These are phyloP conservation scores for Dynastes grantii DNA, from an alignment of 2,888 invertebrate species.

Conservation along the genomic window DNA sequence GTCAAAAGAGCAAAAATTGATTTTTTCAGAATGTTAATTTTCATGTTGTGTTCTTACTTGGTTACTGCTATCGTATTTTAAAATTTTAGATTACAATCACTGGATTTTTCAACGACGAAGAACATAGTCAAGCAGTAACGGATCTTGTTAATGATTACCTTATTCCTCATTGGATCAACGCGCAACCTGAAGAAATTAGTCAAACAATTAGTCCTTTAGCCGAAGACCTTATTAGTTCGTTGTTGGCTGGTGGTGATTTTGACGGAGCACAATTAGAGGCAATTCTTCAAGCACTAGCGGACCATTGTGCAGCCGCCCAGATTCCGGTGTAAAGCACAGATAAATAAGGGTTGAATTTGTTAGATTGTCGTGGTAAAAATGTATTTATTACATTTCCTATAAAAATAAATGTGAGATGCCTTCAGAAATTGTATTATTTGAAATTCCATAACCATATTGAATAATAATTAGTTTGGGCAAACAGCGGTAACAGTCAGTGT, in stretches of 20 bases:
- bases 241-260: slow-evolving; percentile 10
- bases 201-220: slow-evolving; percentile 47
- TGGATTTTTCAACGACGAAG: slow-evolving; percentile 54
- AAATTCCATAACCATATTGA: no score
- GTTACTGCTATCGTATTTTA: background rate
- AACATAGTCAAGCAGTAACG: slow-evolving; percentile 52
- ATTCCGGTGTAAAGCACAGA: background rate
- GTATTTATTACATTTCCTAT: no score
- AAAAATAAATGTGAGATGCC: no score
- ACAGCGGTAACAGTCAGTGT: no score
- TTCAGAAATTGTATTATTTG: no score
- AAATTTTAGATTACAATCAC: slow-evolving; percentile 52
- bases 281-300: background rate
- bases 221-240: slow-evolving; percentile 32
- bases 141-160: slow-evolving; percentile 50
- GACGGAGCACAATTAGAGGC: background rate
- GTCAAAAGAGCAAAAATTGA: no score
- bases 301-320: background rate
- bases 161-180: slow-evolving; percentile 46
- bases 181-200: slow-evolving; percentile 46
- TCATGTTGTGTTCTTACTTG: no score
- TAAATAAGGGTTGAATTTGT: no score
- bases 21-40: no score
- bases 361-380: no score
- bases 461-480: no score